These are phyloP conservation scores for Venustaconcha ellipsiformis DNA, from an alignment of 1,140 invertebrate species.

Conservation along the genomic window DNA sequence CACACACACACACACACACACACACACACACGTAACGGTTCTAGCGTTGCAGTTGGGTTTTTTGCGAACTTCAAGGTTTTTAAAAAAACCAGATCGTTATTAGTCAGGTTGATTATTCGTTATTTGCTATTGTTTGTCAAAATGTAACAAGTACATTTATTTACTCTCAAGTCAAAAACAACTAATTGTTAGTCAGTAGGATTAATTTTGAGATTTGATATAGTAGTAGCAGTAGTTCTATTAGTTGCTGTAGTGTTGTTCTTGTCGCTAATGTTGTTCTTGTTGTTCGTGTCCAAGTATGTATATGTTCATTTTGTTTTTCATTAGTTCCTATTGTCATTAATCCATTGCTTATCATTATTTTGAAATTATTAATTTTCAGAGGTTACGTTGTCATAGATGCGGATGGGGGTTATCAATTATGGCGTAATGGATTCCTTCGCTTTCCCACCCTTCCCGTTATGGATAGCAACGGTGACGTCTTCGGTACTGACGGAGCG, in stretches of 20 bases:
- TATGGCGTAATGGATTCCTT: conserved; percentile 44
- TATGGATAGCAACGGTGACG: conserved; percentile 46
- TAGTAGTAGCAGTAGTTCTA: too few relatives aligned
- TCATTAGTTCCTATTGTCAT: neutral
- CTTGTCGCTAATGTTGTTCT: too few relatives aligned
- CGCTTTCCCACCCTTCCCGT: conserved; percentile 47
- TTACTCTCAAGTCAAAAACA: too few relatives aligned
- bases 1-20: too few relatives aligned
- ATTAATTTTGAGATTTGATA: too few relatives aligned
- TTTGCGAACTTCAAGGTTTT: too few relatives aligned
- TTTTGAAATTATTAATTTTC: neutral
- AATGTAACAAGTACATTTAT: too few relatives aligned
- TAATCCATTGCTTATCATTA: neutral
- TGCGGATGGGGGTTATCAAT: conserved; percentile 26
- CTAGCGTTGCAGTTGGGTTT: too few relatives aligned
- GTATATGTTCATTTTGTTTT: neutral
- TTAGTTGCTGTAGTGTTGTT: too few relatives aligned
- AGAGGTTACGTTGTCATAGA: conserved; percentile 50
- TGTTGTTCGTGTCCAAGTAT: neutral
- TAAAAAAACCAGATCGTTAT: too few relatives aligned
- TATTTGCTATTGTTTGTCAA: neutral
- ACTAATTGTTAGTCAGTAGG: too few relatives aligned
- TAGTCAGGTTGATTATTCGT: conserved; percentile 6
- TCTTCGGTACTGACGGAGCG: conserved; percentile 49
- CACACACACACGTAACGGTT: too few relatives aligned